These are phyloP conservation scores for Oenanthe melanoleuca DNA, from an alignment of 2,113 vertebrate species.

Conservation along the genomic window DNA sequence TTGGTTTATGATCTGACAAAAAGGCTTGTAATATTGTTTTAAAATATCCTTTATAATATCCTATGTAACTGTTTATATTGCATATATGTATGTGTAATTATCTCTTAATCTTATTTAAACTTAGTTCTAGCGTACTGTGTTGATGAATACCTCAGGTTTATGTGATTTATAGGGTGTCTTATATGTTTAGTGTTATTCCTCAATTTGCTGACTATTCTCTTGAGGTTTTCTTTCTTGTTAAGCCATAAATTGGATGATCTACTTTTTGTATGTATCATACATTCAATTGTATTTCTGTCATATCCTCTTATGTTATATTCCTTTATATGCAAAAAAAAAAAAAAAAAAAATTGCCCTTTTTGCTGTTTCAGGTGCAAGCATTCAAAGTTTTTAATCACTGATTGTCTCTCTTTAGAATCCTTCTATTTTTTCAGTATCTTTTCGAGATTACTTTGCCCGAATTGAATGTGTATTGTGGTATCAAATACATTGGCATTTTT, in stretches of 20 bases:
- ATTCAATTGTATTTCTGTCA: constrained; percentile 7
- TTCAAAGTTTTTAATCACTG: neutral
- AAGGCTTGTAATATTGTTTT: neutral
- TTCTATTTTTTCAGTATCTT: neutral
- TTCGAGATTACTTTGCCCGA: neutral
- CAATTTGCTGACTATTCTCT: neutral
- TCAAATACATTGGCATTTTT: neutral
- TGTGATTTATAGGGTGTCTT: neutral
- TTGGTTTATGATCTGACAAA: neutral
- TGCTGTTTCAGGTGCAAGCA: neutral
- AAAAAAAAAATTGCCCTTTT: neutral
- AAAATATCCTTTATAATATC: neutral
- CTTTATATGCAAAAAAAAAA: neutral
- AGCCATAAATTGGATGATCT: constrained; percentile 11
- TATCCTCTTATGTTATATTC: neutral
- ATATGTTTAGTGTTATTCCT: neutral
- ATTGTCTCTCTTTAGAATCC: neutral
- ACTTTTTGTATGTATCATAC: neutral
- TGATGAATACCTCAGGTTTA: neutral
- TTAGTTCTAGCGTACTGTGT: neutral
- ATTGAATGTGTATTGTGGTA: neutral
- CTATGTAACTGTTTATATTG: neutral
- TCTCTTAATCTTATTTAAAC: constrained; percentile 1
- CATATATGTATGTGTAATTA: neutral
- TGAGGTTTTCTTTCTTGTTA: constrained; percentile 5